A percentile compares a stretch with the other conserved stretches of the same genome.
These are phyloP conservation scores for Oryzaephilus surinamensis DNA, from an alignment of 1,140 invertebrate species.

Conservation along the genomic window DNA sequence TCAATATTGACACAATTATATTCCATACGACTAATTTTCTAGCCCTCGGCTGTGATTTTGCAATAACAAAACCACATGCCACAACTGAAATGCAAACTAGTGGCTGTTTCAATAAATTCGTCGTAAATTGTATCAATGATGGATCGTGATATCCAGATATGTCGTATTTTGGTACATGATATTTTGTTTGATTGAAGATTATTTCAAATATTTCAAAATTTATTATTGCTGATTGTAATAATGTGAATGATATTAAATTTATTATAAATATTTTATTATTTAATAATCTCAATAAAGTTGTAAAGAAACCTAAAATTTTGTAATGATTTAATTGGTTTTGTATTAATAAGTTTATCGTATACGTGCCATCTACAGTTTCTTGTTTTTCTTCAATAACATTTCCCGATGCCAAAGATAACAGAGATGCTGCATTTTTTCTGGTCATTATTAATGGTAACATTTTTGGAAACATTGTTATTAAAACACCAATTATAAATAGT, in stretches of 20 bases:
- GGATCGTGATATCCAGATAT: too few relatives aligned
- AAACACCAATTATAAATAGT: constrained; percentile 41
- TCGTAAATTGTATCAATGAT: constrained; percentile 39
- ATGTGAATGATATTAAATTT: constrained; percentile 44
- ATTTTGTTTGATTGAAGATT: constrained; percentile 46
- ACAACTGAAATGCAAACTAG: constrained; percentile 49
- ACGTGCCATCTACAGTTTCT: constrained; percentile 14
- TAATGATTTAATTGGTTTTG: constrained; percentile 2
- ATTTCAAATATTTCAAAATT: constrained; percentile 47
- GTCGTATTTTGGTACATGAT: constrained; percentile 27
- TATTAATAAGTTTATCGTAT: background rate
- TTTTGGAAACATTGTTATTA: constrained; percentile 48
- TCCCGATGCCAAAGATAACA: constrained; percentile 25
- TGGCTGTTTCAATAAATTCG: constrained; percentile 48
- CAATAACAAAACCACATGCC: constrained; percentile 49
- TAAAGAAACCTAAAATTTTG: constrained; percentile 37
- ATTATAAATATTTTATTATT: constrained; percentile 49
- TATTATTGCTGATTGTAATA: constrained; percentile 44
- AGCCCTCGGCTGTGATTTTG: constrained; percentile 45
- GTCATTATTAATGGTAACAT: constrained; percentile 43
- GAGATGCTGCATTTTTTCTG: constrained; percentile 43
- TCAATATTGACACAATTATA: constrained; percentile 39
- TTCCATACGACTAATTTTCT: constrained; percentile 46
- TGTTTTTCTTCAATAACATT: constrained; percentile 5
- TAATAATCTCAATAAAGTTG: constrained; percentile 45